Base-by-base conservation (phyloP, 2,888 invertebrate species). In the Eupithecia centaureata region DNA sequence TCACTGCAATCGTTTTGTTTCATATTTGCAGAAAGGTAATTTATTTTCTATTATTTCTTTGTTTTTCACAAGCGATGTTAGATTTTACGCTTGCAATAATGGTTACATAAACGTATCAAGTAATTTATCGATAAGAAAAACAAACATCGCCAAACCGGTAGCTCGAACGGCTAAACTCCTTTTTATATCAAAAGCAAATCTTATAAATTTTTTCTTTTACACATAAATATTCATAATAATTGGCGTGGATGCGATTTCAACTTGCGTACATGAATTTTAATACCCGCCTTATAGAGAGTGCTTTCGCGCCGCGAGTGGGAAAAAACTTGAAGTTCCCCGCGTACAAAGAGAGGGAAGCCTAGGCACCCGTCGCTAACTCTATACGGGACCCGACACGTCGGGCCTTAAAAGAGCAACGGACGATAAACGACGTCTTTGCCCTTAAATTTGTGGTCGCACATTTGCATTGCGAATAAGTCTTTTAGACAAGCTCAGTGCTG, bases 141-240 rank as follows among this genome's bases (percentile, higher is more conserved):
- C 82, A 80, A 76, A 80, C 80, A 80, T 77, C 47, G 58, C 76
- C 76, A 75, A 77, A 79, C 77, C 72, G 71, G 82, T 76, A 72
- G 63, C 75, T 71, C 69, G 79, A 76, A 77, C 13, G 47, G 56
- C 42, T 52, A 27, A 52, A 27, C 52, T 63, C 79, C 47, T 15
- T 77, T 84, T 52, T 61, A 32, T 62, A 86, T 88, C 83, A 73
- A 76, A 79, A 85, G 84, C 84, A 86, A 86, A 88, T 87, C 83
- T 83, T 76, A 75, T 73, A 73, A 80, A 82, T 82, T 80, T 80
- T 81, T 76, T 67, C 61, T 69, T 59, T 73, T 70, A n/a, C 72
- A 78, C 79, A 86, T 89, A 86, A 82, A 89, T 89, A 89, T 89
- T 88, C 87, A 88, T 85, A 81, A 73, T 77, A 79, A 82, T 82